Evolutionary conservation across 2,797 vertebrate species (phyloP), one percentile per base, ranked within the genome.

Genomic region (Enteromius afrohamiltoni): DNA sequence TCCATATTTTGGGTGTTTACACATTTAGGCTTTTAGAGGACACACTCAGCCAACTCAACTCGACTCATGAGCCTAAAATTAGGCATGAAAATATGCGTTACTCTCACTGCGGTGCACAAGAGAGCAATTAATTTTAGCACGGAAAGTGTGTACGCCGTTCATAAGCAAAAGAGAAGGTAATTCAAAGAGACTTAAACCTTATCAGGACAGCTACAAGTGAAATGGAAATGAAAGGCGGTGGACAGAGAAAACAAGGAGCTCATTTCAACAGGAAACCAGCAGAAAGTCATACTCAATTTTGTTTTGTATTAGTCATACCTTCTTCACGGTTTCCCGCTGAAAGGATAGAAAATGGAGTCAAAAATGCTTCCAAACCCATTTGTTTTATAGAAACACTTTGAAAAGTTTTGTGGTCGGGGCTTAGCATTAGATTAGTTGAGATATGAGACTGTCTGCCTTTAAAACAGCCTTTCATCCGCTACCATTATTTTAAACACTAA

Each of bases 281-380:
- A 79, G 69, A 87, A 83, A 86, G 87, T 86, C 87, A 86, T 77
- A 85, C 83, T 85, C 73, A 79, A 83, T 88, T 86, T 77, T 76
- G 79, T 85, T 86, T 83, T 55, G 77, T 83, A 86, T 88, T 85
- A 88, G 83, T 88, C 87, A 88, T 76, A 84, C 82, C 34, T 82
- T 86, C 75, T 82, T 45, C 3, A 58, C 45, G 76, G 55, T 85
- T 85, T 83, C 42, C 34, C 29, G 65, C 85, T 75, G 77, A 83
- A 86, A 64, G 77, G 76, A 84, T 83, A 71, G 34, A 65, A 81
- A 84, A 77, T 71, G 71, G 45, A 79, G 62, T 76, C 34, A 64
- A 83, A 83, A 77, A 70, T 51, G 82, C 5, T 64, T 86, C 82
- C 82, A 76, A 83, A 71, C 51, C 82, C 53, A 81, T 84, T 84